Evolutionary conservation across 2,797 vertebrate genomes (phyloP).

Genomic region (Calcarius lapponicus): DNA sequence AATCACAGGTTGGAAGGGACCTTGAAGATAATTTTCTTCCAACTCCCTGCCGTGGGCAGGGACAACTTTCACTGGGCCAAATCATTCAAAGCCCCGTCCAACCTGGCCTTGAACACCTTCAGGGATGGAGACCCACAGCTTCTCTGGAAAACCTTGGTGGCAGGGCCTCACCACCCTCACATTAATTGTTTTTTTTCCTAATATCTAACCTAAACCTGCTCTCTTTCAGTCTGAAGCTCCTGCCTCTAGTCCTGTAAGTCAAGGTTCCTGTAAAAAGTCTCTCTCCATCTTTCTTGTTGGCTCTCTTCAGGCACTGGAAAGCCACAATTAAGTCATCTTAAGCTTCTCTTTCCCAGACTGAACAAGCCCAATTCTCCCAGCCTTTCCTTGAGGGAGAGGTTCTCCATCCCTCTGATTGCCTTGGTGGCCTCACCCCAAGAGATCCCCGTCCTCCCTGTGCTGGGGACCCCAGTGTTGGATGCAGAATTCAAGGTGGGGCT

Average conservation of each 20-base stretch:
- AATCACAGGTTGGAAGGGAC: not conserved
- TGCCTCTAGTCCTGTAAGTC: not conserved
- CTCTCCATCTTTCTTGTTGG: not conserved
- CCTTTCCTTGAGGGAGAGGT: not conserved
- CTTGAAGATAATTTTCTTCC: not conserved
- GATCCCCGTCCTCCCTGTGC: not conserved
- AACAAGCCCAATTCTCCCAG: not conserved
- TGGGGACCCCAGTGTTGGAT: fast-evolving
- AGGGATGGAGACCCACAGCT: not conserved
- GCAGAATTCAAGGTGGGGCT: too few relatives aligned
- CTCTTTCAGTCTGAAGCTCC: not conserved
- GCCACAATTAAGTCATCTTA: not conserved
- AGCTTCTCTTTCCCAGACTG: not conserved
- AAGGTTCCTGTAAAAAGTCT: not conserved
- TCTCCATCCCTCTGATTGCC: not conserved
- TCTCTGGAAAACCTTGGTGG: not conserved
- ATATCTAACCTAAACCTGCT: not conserved
- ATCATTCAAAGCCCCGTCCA: fast-evolving
- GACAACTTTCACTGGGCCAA: not conserved
- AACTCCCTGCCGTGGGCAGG: not conserved
- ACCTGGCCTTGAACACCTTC: not conserved
- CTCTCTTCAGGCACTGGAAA: not conserved
- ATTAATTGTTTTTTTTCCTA: not conserved
- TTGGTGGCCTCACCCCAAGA: not conserved
- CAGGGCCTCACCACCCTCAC: not conserved